These are phyloP conservation scores for Chaitophorus viminalis DNA, from an alignment of 2,888 invertebrate genomes.

Conservation along the genomic window DNA sequence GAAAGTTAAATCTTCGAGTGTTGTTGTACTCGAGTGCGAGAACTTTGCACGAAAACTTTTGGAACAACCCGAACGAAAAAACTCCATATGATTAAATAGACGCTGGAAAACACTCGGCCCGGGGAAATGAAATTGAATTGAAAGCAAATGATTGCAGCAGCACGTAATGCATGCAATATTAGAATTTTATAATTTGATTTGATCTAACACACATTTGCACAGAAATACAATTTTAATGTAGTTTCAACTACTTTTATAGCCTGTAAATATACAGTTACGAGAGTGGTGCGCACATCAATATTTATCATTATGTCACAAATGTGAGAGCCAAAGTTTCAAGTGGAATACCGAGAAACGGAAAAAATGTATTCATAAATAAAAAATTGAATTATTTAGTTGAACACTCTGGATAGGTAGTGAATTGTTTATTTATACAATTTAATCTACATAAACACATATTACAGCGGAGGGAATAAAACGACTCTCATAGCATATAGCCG, in stretches of 20 bases:
- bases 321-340: background rate
- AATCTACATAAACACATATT: conserved; percentile 4
- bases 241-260: background rate
- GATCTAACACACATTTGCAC: no score
- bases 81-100: no score
- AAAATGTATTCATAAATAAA: conserved; percentile 32
- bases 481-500: background rate
- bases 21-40: no score
- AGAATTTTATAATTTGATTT: no score
- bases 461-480: background rate
- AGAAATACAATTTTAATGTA: no score
- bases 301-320: background rate
- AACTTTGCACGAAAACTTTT: no score
- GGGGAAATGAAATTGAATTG: no score
- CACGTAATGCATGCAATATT: no score
- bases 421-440: conserved; percentile 14
- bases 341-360: background rate
- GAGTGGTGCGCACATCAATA: background rate
- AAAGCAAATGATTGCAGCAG: no score
- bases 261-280: background rate
- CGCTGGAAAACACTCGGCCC: no score
- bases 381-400: conserved; percentile 2
- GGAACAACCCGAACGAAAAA: no score
- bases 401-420: background rate
- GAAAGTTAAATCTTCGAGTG: no score